A percentile compares a stretch with the other conserved stretches of the same genome.
Conservation (phyloP, 2,113 vertebrate genomes). For the Diphyllodes magnificus region DNA sequence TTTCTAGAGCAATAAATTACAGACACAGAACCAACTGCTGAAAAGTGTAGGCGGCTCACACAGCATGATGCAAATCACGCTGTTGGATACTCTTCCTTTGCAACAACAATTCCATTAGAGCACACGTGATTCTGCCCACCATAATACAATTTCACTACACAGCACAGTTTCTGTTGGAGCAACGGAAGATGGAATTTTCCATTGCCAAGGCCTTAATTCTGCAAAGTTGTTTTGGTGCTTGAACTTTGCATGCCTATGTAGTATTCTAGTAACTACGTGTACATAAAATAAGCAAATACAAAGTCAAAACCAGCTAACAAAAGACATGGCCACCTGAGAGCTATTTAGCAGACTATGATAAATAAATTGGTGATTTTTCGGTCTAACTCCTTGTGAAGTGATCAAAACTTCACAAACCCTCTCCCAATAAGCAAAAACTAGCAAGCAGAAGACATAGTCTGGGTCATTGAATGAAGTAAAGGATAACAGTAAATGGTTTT, state of each 20-base stretch:
- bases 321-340: not conserved
- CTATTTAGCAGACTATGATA: not conserved
- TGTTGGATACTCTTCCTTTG: slow-evolving; percentile 19
- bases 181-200: not conserved
- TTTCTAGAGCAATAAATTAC: slow-evolving; percentile 71
- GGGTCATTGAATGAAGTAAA: not conserved
- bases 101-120: slow-evolving; percentile 33
- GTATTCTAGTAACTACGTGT: not conserved
- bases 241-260: not conserved
- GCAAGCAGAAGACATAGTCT: not conserved
- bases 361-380: not conserved
- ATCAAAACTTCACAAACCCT: not conserved
- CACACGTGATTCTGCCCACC: slow-evolving; percentile 11
- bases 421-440: not conserved
- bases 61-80: slow-evolving; percentile 56
- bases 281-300: not conserved
- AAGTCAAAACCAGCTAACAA: not conserved
- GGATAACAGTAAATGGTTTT: not conserved
- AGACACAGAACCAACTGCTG: slow-evolving; percentile 53
- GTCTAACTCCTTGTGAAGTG: not conserved
- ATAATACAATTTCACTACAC: not conserved
- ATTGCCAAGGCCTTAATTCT: not conserved
- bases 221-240: not conserved
- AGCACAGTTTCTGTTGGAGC: not conserved
- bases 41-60: slow-evolving; percentile 55